A percentile compares a stretch with the other conserved stretches of the same genome.
Evolutionary conservation across 2,797 vertebrate genomes (phyloP).

Genomic region (Microchirus variegatus): DNA sequence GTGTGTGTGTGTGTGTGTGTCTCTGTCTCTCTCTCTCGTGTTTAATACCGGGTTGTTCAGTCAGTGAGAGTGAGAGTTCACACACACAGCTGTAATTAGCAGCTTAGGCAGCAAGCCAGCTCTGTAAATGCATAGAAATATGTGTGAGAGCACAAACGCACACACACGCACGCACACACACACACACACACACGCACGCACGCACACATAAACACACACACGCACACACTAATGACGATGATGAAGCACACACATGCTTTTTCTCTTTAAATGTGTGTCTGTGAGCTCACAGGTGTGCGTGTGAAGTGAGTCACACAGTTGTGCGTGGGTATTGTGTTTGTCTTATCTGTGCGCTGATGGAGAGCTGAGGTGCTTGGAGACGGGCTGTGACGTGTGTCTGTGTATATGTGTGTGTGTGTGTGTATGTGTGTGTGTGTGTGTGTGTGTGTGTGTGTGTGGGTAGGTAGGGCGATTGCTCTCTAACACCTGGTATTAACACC

Average conservation of each 20-base stretch:
- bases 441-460: conserved; percentile 26
- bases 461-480: conserved; percentile 69
- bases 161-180: conserved; percentile 13
- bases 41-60: conserved; percentile 70
- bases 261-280: conserved; percentile 20
- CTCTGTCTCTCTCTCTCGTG: conserved; percentile 46
- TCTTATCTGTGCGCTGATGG: conserved; percentile 74
- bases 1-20: too few species aligned
- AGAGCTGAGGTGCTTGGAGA: conserved; percentile 70
- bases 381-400: conserved; percentile 68
- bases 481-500: conserved; percentile 80
- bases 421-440: conserved; percentile 45
- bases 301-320: conserved; percentile 66
- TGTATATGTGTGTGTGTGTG: conserved; percentile 26
- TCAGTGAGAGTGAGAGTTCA: conserved; percentile 75
- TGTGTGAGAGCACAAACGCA: conserved; percentile 21
- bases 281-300: conserved; percentile 52
- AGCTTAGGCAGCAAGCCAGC: conserved; percentile 75
- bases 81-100: conserved; percentile 79
- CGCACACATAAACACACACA: not conserved
- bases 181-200: not conserved
- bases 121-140: conserved; percentile 51
- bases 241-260: conserved; percentile 24
- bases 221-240: conserved; percentile 2
- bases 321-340: conserved; percentile 74